Base-by-base conservation (phyloP, 2,888 invertebrate species). In the Pemphredon lugubris region DNA sequence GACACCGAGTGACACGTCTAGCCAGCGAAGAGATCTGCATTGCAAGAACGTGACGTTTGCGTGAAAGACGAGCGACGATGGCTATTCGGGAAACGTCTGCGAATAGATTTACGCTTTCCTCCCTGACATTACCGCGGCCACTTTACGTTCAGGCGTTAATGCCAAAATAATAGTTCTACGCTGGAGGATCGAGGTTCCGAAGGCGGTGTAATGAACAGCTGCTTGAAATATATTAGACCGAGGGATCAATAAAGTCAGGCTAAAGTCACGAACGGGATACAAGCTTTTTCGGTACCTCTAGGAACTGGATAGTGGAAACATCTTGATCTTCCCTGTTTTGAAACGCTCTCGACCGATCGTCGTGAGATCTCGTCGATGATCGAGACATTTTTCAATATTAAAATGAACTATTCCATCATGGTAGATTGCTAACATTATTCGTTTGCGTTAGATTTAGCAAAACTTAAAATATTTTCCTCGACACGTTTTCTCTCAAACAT, bases 11-110 rank as follows among this genome's bases (percentile, higher is more conserved):
- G 44, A 61, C 26, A 53, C 37, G 16, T 60, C 51, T 58, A 14
- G 42, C 51, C 48, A 45, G 44, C 58, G 39, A 44, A 65, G 14
- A 44, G 53, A 59, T 59, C 58, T 39, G 42, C 44, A 45, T 44
- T 42, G 34, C 16, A 34, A 44, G 50, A 60, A 50, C 23, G 42
- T 34, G 55, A 55, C 40, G 32, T 58, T 20, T 6, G 39, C 32
- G 32, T 37, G 61, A 53, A 51, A 21, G 37, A 58, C 54, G 47
- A 60, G 40, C 40, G 47, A 48, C 53, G 32, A 51, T 34, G 40
- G 14, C 18, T 30, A 18, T 37, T 20, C 50, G 54, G 54, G 11
- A 44, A 55, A 37, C 50, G 40, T 54, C 55, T 42, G 37, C 40
- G 21, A 30, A 58, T 58, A 47, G 53, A 53, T 58, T 55, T 34